Evolutionary conservation across 64 coral and sea anemone species (phyloP).

Genomic region (Montipora foliosa): DNA sequence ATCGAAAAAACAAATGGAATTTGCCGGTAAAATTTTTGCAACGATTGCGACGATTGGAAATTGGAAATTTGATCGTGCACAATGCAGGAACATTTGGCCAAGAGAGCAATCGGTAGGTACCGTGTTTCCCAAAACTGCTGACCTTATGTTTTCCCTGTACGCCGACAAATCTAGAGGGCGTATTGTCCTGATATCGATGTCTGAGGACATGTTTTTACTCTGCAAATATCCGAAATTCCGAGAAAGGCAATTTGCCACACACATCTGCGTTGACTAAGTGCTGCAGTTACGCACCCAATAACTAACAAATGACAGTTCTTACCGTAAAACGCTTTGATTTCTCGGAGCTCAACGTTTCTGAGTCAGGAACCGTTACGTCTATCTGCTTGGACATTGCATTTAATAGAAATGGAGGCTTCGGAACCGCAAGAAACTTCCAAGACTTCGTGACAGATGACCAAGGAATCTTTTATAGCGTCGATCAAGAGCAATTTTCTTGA

Average conservation of each 20-base stretch:
- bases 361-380: slow-evolving; percentile 87
- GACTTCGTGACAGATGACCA: slow-evolving; percentile 48
- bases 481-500: neutral
- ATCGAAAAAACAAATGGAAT: neutral
- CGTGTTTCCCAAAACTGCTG: too few species aligned
- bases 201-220: neutral
- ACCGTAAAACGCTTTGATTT: slow-evolving; percentile 83
- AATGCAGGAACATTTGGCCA: neutral
- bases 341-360: slow-evolving; percentile 86
- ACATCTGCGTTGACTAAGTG: neutral
- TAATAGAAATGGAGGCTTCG: neutral
- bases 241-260: neutral
- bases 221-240: neutral
- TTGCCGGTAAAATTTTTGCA: neutral
- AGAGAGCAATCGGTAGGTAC: too few species aligned
- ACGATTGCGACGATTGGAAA: neutral
- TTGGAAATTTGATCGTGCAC: slow-evolving; percentile 34
- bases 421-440: neutral
- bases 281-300: neutral
- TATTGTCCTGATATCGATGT: neutral
- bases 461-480: neutral
- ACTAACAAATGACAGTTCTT: slow-evolving; percentile 24
- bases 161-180: neutral
- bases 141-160: neutral
- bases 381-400: slow-evolving; percentile 79